Conservation (phyloP, 2,797 vertebrate species). For the Coreius guichenoti region DNA sequence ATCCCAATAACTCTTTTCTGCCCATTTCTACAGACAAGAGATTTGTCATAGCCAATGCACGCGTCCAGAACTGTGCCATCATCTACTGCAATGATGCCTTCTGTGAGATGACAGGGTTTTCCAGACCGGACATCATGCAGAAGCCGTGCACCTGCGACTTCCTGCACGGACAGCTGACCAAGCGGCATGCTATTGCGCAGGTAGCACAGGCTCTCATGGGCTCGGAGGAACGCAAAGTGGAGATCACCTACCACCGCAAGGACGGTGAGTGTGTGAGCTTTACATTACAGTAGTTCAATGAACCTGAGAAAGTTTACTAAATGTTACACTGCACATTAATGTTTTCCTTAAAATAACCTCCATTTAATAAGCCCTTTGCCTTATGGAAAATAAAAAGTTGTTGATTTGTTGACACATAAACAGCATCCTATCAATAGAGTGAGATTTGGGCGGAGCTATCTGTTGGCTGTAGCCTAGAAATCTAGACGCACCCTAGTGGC, state of each 20-base stretch:
- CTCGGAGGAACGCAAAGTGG: slow-evolving; percentile 96
- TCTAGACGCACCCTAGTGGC: too few relatives aligned
- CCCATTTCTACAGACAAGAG: slow-evolving; percentile 89
- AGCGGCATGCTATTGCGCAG: slow-evolving; percentile 91
- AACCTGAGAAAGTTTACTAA: neutral
- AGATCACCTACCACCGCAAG: slow-evolving; percentile 97
- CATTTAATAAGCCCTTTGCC: neutral
- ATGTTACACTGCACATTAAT: neutral
- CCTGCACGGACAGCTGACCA: slow-evolving; percentile 93
- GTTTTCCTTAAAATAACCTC: neutral
- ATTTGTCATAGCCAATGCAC: slow-evolving; percentile 98
- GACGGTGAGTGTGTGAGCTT: slow-evolving; percentile 85
- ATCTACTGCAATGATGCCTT: slow-evolving; percentile 99
- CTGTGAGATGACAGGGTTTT: slow-evolving; percentile 99
- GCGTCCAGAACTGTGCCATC: slow-evolving; percentile 97
- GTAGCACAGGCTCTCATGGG: slow-evolving; percentile 95
- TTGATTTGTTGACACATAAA: neutral
- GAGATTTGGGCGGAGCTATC: neutral
- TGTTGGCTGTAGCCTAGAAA: too few relatives aligned
- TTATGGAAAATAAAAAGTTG: neutral
- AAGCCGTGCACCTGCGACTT: slow-evolving; percentile 98
- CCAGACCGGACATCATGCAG: slow-evolving; percentile 97
- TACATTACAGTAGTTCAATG: neutral
- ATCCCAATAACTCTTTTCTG: neutral
- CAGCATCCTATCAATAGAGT: neutral